Evolutionary conservation across 2,797 vertebrate genomes (phyloP).

Genomic region (Lemur catta): DNA sequence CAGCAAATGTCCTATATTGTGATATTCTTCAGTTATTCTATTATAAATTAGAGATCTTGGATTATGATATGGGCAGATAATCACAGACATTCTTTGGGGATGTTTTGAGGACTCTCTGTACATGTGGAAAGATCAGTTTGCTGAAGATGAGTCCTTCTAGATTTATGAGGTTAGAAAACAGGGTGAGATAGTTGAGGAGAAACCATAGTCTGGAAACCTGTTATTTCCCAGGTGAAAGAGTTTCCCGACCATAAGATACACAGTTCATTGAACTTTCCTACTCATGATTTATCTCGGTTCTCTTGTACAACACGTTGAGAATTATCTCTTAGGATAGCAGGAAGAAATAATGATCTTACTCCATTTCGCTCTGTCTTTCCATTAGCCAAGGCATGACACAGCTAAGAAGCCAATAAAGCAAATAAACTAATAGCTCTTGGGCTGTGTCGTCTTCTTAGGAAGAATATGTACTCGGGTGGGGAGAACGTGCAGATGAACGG

Average conservation of each 20-base stretch:
- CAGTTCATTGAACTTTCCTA: background rate
- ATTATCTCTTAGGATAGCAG: background rate
- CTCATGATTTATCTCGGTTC: background rate
- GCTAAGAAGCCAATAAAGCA: background rate
- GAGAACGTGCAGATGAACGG: constrained; percentile 97
- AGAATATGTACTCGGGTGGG: constrained; percentile 95
- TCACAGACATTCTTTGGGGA: background rate
- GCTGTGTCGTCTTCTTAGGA: constrained; percentile 84
- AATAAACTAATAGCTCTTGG: background rate
- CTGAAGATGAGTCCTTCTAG: background rate
- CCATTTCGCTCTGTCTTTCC: background rate
- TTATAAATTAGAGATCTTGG: background rate
- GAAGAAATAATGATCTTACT: background rate
- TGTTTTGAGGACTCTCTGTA: background rate
- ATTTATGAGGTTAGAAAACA: background rate
- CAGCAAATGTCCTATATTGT: background rate
- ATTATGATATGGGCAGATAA: background rate
- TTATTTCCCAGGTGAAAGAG: background rate
- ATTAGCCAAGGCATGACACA: background rate
- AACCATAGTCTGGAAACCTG: background rate
- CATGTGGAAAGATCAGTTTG: background rate
- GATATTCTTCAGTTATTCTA: background rate
- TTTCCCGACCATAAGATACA: background rate
- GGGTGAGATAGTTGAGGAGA: background rate
- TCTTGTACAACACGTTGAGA: background rate